Base-by-base conservation (phyloP, 2,113 vertebrate species). In the Solea senegalensis region DNA sequence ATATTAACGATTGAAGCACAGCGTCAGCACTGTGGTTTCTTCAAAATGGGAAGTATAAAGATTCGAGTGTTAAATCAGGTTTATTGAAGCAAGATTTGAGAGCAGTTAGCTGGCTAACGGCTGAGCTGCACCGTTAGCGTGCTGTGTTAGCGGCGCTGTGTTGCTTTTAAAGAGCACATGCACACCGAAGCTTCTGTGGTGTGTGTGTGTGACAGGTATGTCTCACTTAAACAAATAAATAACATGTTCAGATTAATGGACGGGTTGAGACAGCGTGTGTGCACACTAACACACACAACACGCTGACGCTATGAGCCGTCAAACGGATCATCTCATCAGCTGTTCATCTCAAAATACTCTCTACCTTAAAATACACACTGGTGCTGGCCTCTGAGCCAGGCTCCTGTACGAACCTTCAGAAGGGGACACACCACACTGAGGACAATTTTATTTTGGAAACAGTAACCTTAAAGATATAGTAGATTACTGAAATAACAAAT, bases 131-230 rank as follows among this genome's bases (percentile, higher is more conserved):
- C 56, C 72, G 79, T 74, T 82, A 84, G 73, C 70, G 6, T 16
- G 65, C 26, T 54, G 48, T 48, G 52, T 62, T 79, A 79, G 85
- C 81, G 51, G 56, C 41, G 46, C 72, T 41, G 16, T 43, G 9
- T 28, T 34, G 3, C 34, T 11, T 8, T 34, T 26, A 48, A 27
- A 2, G 43, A 53, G 52, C 61, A 53, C 39, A 53, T 56, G 51
- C 43, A 13, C 0, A 21, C 15, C 40, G 41, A 9, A 9, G 43
- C 28, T 1, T 13, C 50, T 3, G 9, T 45, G 40, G 16, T 8
- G 16, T 13, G n/a, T 26, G 21, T 44, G 9, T 10, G 8, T 45
- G 44, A 14, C 45, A 12, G 11, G 9, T 48, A 48, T 34, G 34
- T 34, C 34, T 34, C 34, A 21, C 21, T 21, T 34, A 34, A 4